Evolutionary conservation across 2,113 vertebrate species (phyloP).

Genomic region (Ibidorhyncha struthersii): DNA sequence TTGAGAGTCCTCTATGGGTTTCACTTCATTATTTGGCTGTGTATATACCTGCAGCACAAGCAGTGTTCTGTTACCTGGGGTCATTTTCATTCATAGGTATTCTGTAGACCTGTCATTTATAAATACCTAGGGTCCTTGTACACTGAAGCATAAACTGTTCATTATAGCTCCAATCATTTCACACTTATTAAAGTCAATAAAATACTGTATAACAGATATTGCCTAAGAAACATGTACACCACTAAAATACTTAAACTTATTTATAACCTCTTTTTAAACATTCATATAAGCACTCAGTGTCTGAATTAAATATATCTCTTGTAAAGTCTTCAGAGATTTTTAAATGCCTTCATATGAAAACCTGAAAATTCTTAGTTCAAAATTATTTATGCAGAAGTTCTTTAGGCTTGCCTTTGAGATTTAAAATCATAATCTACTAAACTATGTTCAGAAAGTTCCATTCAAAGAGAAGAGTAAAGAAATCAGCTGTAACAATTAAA

Average conservation of each 20-base stretch:
- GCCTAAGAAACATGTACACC: conserved; percentile 31
- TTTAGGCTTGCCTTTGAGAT: background rate
- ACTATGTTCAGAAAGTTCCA: background rate
- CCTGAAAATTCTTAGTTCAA: conserved; percentile 33
- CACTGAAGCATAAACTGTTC: conserved; percentile 62
- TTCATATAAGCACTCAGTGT: conserved; percentile 22
- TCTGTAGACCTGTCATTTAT: conserved; percentile 64
- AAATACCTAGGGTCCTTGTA: conserved; percentile 61
- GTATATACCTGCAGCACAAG: conserved; percentile 42
- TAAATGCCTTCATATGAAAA: conserved; percentile 26
- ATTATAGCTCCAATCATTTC: conserved; percentile 69
- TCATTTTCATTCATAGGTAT: conserved; percentile 73
- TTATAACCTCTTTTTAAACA: conserved; percentile 51
- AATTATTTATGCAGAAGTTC: conserved; percentile 11
- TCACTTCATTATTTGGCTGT: conserved; percentile 65
- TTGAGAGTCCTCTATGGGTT: conserved; percentile 49
- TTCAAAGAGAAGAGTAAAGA: background rate
- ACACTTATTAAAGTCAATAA: conserved; percentile 52
- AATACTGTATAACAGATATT: conserved; percentile 19
- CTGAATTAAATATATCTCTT: conserved; percentile 38
- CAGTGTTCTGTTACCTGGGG: conserved; percentile 59
- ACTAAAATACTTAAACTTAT: conserved; percentile 17
- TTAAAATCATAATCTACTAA: conserved; percentile 37
- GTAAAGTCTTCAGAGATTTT: conserved; percentile 32
- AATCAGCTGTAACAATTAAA: background rate